Conservation (phyloP, 2,888 invertebrate genomes). For the Diarsia brunnea region DNA sequence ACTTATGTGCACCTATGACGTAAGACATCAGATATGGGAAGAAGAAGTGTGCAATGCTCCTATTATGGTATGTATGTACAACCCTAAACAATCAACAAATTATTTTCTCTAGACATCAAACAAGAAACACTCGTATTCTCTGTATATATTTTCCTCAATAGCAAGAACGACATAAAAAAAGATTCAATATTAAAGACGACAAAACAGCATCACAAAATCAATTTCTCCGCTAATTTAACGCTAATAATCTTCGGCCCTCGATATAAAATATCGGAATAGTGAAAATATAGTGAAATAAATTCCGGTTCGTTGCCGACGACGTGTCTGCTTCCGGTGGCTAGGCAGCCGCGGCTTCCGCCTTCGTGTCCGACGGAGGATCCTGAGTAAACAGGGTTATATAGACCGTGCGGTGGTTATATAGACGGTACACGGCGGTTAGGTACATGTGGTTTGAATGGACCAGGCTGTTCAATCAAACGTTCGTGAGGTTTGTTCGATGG, state of each 20-base stretch:
- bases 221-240: conserved; percentile 59
- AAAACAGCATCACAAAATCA: conserved; percentile 16
- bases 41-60: not conserved
- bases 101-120: not conserved
- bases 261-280: conserved; percentile 59
- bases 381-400: conserved; percentile 16
- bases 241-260: conserved; percentile 47
- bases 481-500: not conserved
- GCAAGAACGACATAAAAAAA: not conserved
- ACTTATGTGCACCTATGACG: too few relatives aligned
- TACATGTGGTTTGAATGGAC: not conserved
- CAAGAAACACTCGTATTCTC: not conserved
- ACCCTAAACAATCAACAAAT: not conserved
- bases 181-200: not conserved
- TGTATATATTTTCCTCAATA: not conserved
- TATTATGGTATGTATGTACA: not conserved
- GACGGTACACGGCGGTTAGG: not conserved
- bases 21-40: too few relatives aligned
- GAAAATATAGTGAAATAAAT: conserved; percentile 69
- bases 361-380: conserved; percentile 38
- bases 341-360: conserved; percentile 73
- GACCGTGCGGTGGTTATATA: conserved; percentile 8
- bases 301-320: conserved; percentile 68
- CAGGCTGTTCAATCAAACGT: not conserved
- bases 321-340: conserved; percentile 74